Base-by-base conservation (phyloP, 1,140 invertebrate genomes). In the Drosophila miranda region DNA sequence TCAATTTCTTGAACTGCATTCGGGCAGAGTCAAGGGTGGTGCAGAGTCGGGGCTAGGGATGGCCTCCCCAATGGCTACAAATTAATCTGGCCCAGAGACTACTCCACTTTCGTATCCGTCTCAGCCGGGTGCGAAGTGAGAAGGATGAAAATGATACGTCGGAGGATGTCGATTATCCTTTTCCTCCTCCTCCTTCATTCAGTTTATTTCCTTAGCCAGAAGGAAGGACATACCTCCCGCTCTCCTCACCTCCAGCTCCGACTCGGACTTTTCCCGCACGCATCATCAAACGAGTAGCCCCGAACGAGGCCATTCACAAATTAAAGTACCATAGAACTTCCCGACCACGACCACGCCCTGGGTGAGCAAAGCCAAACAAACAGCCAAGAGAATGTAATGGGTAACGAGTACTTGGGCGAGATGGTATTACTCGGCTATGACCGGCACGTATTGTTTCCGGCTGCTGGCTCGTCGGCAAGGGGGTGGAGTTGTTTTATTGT, bases 1-100 rank as follows among this genome's bases (percentile, higher is more conserved):
- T 86, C 81, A 86, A 86, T 86, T 86, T 86, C 82, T 86, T 86
- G 77, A 87, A 75, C 81, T 86, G 80, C 80, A 79, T 70, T 66
- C 59, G 61, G 48, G 23, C 30, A 34, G 52, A 26, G 23, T 26
- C 23, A 21, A 28, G 19, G 14, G 5, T 43, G 54, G 16, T 49
- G 23, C 23, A 0, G 3, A 5, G 23, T 0, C 5, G 23, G 23
- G 4, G 26, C 38, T 46, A 26, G 54, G 46, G 42, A 55, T 78
- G 58, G 42, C 52, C 51, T 28, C 23, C 51, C 38, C 19, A 19
- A 19, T 19, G 48, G 62, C 68, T 86, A 86, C 81, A 86, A 86
- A 82, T 86, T 84, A 84, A 84, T 84, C 81, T 86, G 81, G 53
- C 61, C 30, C 77, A 71, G 67, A 81, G 81, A 80, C 74, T 86